A percentile compares a stretch with the other conserved stretches of the same genome.
phyloP scores from a whole-genome alignment of 2,888 invertebrate genomes.

The Agrypnus murinus region DNA sequence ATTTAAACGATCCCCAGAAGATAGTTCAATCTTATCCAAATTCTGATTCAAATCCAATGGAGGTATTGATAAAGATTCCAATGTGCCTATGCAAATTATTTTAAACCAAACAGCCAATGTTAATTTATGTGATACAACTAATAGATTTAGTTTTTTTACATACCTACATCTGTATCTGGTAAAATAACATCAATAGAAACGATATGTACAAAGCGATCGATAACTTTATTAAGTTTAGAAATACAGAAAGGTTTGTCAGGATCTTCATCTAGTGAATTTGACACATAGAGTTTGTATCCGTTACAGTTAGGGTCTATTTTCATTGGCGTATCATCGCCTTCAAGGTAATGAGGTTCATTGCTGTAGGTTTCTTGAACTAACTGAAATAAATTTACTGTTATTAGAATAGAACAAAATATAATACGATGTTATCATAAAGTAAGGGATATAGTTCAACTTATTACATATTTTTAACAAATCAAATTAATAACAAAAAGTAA shows the following conservation, averaged over 20 bases:
- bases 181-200: slow-evolving; percentile 77
- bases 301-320: slow-evolving; percentile 66
- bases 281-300: slow-evolving; percentile 73
- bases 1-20: slow-evolving; percentile 59
- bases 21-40: slow-evolving; percentile 56
- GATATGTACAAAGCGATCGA: slow-evolving; percentile 77
- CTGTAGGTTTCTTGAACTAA: slow-evolving; percentile 71
- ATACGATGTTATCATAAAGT: background rate
- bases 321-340: slow-evolving; percentile 69
- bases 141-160: slow-evolving; percentile 52
- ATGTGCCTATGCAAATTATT: slow-evolving; percentile 67
- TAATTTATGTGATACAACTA: background rate
- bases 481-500: no score
- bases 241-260: slow-evolving; percentile 70
- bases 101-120: no score
- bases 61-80: slow-evolving; percentile 74
- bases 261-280: slow-evolving; percentile 72
- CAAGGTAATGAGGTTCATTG: slow-evolving; percentile 66
- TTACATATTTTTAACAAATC: no score
- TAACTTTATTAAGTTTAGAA: slow-evolving; percentile 72
- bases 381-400: slow-evolving; percentile 39
- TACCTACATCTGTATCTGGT: slow-evolving; percentile 78
- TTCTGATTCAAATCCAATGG: slow-evolving; percentile 68
- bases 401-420: background rate
- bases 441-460: no score